Evolutionary conservation across 1,140 invertebrate genomes (phyloP).

Genomic region (Papilio glaucus): DNA sequence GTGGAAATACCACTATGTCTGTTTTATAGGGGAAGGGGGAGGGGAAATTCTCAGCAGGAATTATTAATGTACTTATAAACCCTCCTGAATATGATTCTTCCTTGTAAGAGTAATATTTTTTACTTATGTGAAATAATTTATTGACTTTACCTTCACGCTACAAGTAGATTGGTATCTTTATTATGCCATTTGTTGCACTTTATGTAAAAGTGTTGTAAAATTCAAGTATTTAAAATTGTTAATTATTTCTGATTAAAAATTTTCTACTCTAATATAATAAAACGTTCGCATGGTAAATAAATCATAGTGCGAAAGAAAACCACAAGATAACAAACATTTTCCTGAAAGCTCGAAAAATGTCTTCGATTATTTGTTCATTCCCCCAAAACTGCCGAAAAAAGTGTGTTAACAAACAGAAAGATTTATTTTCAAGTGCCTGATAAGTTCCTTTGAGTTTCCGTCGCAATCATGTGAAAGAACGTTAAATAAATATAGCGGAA

Average conservation of each 20-base stretch:
- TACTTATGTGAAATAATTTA: no score
- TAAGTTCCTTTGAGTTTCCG: conserved; percentile 67
- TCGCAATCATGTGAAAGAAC: conserved; percentile 57
- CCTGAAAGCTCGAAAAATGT: conserved; percentile 18
- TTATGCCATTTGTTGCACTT: no score
- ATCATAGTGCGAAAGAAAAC: not conserved
- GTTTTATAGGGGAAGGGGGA: no score
- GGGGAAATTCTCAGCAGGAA: no score
- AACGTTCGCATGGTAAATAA: conserved; percentile 11
- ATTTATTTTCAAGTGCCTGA: conserved; percentile 74
- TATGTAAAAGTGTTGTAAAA: no score
- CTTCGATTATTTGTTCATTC: conserved; percentile 36
- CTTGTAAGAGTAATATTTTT: no score
- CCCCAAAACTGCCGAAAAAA: conserved; percentile 55
- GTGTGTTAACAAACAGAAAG: conserved; percentile 80
- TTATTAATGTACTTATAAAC: no score
- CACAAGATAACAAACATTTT: conserved; percentile 14
- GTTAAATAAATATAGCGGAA: conserved; percentile 79
- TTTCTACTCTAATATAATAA: not conserved
- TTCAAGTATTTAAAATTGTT: no score
- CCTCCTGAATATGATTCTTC: no score
- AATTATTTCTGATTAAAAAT: not conserved
- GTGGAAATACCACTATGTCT: no score
- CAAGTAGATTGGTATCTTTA: no score
- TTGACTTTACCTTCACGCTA: no score